Evolutionary conservation across 2,797 vertebrate species (phyloP).

Genomic region (Ficedula albicollis): DNA sequence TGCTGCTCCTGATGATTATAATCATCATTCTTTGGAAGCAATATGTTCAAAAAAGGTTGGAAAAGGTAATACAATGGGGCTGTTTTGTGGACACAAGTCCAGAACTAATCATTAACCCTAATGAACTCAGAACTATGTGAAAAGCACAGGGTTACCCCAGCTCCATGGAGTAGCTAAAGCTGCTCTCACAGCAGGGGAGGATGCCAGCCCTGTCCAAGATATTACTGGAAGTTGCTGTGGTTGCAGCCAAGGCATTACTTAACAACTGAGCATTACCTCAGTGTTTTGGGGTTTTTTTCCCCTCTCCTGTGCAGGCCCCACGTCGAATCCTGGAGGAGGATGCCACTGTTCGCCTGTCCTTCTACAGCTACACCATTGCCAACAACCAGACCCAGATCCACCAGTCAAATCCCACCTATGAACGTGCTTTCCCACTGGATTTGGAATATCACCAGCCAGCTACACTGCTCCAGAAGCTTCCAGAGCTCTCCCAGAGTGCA

Average conservation of each 20-base stretch:
- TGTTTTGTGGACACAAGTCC: neutral
- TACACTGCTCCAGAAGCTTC: conserved; percentile 84
- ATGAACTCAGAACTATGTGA: neutral
- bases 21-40: conserved; percentile 92
- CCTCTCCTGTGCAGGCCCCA: conserved; percentile 77
- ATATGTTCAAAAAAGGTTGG: conserved; percentile 88
- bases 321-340: conserved; percentile 91
- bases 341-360: conserved; percentile 86
- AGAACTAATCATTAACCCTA: neutral
- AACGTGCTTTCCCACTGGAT: conserved; percentile 88
- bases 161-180: neutral
- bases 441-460: conserved; percentile 89
- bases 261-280: neutral
- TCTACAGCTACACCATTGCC: conserved; percentile 89
- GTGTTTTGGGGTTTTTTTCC: neutral
- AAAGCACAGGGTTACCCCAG: neutral
- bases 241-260: conserved; percentile 21
- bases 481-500: conserved; percentile 88
- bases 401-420: conserved; percentile 86
- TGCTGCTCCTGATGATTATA: conserved; percentile 88
- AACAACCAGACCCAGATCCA: conserved; percentile 84
- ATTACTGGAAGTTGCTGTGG: neutral
- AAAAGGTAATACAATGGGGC: conserved; percentile 81
- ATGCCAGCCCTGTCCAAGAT: neutral
- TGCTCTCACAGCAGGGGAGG: neutral